Evolutionary conservation across 2,888 invertebrate genomes (phyloP), one percentile per base, ranked within the genome.

Genomic region (Yponomeuta malinellus): DNA sequence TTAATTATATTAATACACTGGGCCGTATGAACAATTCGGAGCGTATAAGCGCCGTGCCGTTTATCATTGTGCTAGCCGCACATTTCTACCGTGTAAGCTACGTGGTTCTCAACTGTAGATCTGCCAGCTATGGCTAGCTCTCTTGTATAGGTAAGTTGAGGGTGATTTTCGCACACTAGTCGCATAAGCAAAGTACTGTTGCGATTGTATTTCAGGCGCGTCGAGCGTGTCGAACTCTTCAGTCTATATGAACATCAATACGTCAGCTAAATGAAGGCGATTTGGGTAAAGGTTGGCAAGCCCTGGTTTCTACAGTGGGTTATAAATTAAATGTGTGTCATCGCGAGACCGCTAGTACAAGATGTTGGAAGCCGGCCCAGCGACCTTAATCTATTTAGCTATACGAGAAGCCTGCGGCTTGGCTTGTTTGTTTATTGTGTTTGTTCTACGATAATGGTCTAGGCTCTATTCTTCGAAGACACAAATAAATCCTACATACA

Each of bases 361-460:
- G 89, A 87, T 78, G 84, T 85, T 90, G 90, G 90, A 88, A 84
- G 80, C 81, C 79, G 81, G 86, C 87, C 87, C 73, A 71, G 71
- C 87, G 83, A 81, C 81, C 84, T 82, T 86, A 86, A 86, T 86
- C 81, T 69, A 23, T 33, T 59, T 59, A 59, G 52, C 52, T 23
- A 31, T 59, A 12, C 5, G 12, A 15, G 52, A 59, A 59, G 12
- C 52, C 15, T 59, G 52, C 52, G 52, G 52, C 15, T 59, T 59
- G 52, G 52, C 52, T 59, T 59, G 52, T 59, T 12, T 59, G 15
- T 59, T 3, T 15, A 15, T 15, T 59, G 43, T 6, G 43, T 43
- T 43, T 43, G 43, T 43, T 43, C 9, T 43, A 43, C 43, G 43
- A 43, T 43, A 5, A 43, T 8, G 43, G 43, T 43, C 43, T 43